Conservation (phyloP, 2,113 vertebrate genomes). For the Strix aluco region DNA sequence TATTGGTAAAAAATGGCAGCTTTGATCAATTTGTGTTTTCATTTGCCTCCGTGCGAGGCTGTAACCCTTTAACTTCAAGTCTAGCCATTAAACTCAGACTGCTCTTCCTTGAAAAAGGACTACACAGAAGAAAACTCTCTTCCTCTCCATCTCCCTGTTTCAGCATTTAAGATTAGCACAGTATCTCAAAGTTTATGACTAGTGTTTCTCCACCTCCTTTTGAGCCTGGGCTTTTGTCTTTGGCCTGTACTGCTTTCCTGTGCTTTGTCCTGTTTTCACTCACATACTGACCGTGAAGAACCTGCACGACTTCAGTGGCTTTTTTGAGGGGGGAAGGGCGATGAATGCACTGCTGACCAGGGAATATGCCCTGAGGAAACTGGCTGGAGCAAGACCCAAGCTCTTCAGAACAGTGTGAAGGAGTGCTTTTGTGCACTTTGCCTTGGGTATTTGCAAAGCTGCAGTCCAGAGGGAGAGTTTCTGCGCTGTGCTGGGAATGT, state of each 20-base stretch:
- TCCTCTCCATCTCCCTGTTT: neutral
- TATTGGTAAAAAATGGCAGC: conserved; percentile 16
- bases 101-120: neutral
- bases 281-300: neutral
- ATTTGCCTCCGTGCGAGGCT: neutral
- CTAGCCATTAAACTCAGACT: neutral
- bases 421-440: neutral
- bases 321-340: accelerated
- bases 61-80: conserved; percentile 10
- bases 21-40: conserved; percentile 30
- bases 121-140: neutral
- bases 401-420: neutral
- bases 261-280: neutral
- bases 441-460: neutral
- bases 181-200: neutral
- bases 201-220: neutral
- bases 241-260: neutral
- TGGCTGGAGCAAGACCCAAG: neutral
- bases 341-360: neutral
- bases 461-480: neutral
- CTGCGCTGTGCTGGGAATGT: neutral
- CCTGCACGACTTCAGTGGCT: neutral
- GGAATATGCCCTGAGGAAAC: neutral
- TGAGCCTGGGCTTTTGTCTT: neutral
- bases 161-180: neutral